phyloP scores from a whole-genome alignment of 2,113 vertebrate genomes.

The Clarias magur region DNA sequence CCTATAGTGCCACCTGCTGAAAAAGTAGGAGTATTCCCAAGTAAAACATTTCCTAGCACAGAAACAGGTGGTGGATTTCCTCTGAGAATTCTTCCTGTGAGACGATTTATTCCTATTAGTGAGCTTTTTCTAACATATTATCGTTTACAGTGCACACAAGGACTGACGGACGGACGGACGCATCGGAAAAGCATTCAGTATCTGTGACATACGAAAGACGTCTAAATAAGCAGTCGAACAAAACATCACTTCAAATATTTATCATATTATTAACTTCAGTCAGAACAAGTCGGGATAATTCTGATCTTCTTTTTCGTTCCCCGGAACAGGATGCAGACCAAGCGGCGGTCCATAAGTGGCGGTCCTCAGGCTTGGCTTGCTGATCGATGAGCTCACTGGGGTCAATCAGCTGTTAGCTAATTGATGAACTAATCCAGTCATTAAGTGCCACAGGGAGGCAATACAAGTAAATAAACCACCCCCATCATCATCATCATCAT shows the following conservation, averaged over 20 bases:
- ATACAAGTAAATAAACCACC: slow-evolving; percentile 46
- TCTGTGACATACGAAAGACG: background rate
- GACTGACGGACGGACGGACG: background rate
- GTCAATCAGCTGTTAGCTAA: slow-evolving; percentile 47
- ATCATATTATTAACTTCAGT: background rate
- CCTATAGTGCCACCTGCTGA: slow-evolving; percentile 68
- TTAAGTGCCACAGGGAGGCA: slow-evolving; percentile 41
- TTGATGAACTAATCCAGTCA: slow-evolving; percentile 57
- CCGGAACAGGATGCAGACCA: background rate
- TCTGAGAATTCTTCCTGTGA: no score
- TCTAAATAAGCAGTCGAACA: background rate
- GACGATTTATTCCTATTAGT: background rate
- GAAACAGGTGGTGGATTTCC: background rate
- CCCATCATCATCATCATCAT: slow-evolving; percentile 5
- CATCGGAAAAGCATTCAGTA: background rate
- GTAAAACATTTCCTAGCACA: background rate
- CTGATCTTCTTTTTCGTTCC: background rate
- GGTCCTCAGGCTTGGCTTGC: slow-evolving; percentile 27
- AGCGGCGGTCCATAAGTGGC: background rate
- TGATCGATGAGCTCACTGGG: slow-evolving; percentile 48
- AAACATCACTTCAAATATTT: background rate
- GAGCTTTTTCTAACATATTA: background rate
- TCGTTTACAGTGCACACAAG: background rate
- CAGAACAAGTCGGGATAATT: background rate
- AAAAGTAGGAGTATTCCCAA: background rate